Conservation (phyloP, 2,797 vertebrate genomes). For the Erithacus rubecula region DNA sequence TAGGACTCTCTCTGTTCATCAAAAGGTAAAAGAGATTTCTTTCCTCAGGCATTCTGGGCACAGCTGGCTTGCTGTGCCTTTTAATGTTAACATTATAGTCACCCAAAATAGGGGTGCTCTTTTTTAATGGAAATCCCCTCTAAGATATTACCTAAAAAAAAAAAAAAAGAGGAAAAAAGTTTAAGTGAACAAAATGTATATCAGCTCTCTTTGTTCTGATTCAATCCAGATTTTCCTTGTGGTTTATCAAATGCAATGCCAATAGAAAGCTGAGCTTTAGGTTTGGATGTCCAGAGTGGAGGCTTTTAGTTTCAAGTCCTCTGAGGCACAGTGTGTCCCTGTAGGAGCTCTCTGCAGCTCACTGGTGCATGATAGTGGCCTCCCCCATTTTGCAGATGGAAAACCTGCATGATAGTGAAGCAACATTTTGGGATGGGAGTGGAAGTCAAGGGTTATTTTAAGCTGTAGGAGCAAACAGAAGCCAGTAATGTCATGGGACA, state of each 20-base stretch:
- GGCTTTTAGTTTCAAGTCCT: not conserved
- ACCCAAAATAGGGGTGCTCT: not conserved
- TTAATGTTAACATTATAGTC: not conserved
- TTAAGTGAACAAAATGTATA: not conserved
- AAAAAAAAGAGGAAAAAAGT: not conserved
- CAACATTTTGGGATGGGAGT: not conserved
- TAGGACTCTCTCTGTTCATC: not conserved
- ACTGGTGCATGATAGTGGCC: not conserved
- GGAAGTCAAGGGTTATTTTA: not conserved
- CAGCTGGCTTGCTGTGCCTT: not conserved
- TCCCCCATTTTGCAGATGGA: not conserved
- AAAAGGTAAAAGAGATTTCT: conserved; percentile 29
- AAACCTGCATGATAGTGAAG: not conserved
- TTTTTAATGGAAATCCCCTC: not conserved
- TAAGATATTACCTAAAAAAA: not conserved
- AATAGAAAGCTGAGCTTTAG: not conserved
- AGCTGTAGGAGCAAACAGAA: not conserved
- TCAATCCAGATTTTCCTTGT: not conserved
- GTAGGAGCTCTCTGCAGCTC: not conserved
- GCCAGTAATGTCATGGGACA: not conserved
- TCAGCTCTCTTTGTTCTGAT: not conserved
- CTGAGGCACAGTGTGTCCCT: not conserved
- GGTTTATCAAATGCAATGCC: not conserved
- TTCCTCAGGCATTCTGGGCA: not conserved
- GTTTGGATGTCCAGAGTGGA: not conserved